phyloP scores from a whole-genome alignment of 2,113 vertebrate species.

The Leptosomus discolor region DNA sequence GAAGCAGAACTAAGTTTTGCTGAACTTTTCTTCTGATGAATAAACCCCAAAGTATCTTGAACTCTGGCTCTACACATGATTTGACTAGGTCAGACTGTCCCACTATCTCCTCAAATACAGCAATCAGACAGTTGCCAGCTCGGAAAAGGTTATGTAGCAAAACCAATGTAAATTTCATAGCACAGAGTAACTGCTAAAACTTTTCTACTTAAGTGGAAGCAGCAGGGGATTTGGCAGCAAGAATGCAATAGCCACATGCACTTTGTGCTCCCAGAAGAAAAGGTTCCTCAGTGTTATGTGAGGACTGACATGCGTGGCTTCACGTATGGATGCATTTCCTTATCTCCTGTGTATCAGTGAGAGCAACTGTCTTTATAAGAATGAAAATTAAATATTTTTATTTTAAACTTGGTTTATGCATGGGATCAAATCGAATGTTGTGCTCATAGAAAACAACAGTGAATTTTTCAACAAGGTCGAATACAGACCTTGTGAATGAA shows the following conservation, averaged over 20 bases:
- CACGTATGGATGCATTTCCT: not conserved
- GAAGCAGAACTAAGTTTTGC: not conserved
- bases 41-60: not conserved
- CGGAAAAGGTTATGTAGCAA: not conserved
- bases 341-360: not conserved
- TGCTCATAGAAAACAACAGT: not conserved
- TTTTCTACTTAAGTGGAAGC: not conserved
- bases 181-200: not conserved
- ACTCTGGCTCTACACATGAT: not conserved
- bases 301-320: not conserved
- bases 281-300: not conserved
- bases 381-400: not conserved
- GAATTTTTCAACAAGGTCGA: not conserved
- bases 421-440: not conserved
- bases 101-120: not conserved
- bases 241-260: not conserved
- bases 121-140: not conserved
- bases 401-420: not conserved
- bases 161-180: not conserved
- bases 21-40: not conserved
- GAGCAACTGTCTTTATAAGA: not conserved
- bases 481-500: not conserved
- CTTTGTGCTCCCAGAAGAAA: not conserved
- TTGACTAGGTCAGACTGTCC: not conserved
- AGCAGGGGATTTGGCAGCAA: not conserved